Percentiles rank a stretch among this genome's conserved stretches.
phyloP scores from a whole-genome alignment of 2,113 vertebrate genomes.

The Oreochromis niloticus region DNA sequence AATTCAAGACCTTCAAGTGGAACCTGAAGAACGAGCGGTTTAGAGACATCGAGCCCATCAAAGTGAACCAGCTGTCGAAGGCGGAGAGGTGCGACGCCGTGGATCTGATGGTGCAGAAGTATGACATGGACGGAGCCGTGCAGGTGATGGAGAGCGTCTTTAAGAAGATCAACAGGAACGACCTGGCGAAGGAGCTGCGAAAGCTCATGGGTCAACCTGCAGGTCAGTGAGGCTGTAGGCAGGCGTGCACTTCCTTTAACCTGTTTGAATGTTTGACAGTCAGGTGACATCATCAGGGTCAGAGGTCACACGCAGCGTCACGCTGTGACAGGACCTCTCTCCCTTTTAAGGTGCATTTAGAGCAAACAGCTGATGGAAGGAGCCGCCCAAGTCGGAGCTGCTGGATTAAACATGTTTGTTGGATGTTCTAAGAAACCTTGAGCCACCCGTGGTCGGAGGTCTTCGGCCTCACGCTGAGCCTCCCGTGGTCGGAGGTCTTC shows the following conservation, averaged over 20 bases:
- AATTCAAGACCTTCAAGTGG: neutral
- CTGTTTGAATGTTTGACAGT: neutral
- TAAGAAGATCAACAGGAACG: neutral
- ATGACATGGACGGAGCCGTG: neutral
- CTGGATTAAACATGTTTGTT: neutral
- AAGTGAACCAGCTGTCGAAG: neutral
- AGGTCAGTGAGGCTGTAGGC: neutral
- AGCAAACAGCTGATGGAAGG: neutral
- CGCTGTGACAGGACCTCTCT: neutral
- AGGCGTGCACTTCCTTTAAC: neutral
- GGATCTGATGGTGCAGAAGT: neutral
- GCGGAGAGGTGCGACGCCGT: neutral
- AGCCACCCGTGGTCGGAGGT: neutral
- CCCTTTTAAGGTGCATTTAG: neutral
- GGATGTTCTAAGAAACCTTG: neutral
- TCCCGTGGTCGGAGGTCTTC: no score
- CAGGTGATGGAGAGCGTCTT: neutral
- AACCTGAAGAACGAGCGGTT: neutral
- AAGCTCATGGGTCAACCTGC: neutral
- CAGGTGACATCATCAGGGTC: neutral
- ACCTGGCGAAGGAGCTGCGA: fast-evolving
- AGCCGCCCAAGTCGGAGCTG: neutral
- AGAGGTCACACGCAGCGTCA: neutral
- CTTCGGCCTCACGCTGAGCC: no score
- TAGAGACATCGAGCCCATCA: neutral